Base-by-base conservation (phyloP, 2,888 invertebrate genomes). In the Thumatha senex region DNA sequence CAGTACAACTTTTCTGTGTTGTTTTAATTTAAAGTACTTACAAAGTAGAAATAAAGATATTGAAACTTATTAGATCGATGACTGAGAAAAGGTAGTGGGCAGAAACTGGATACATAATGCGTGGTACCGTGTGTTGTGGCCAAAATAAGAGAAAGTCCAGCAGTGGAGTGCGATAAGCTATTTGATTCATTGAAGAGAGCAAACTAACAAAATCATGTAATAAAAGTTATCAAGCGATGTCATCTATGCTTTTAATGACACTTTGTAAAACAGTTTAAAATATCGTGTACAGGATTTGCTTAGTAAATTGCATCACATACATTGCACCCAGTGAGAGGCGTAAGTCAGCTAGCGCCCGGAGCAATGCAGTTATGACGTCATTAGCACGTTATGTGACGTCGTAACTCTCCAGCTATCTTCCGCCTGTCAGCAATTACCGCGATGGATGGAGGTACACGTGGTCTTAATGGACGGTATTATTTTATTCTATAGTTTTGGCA, bases 351-450 rank as follows among this genome's bases (percentile, higher is more conserved):
- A 55, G 73, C 67, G 75, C 78, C 67, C 68, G 74, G 78, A 82
- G 83, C 86, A 84, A 86, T 87, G 88, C 86, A 86, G 88, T 88
- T 88, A 88, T 84, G 86, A 86, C 86, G 84, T 86, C 88, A 88
- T 88, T 88, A 88, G 82, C 84, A 85, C 86, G 84, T 86, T 86
- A 85, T 87, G 84, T 86, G 84, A 86, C 83, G 85, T 87, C 83
- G 81, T 87, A 87, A 87, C 80, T 87, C 84, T 74, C 72, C 51
- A 78, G 84, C 80, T 86, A 88, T 88, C 87, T 87, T 84, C 84
- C 86, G 83, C 75, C 83, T 84, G 86, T 86, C 86, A 82, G 80
- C 86, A 87, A 87, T 88, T 87, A 86, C 80, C 67, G 72, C 77
- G 85, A 86, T 83, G 78, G 80, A 86, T 85, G 80, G 78, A 68